Conservation (phyloP, 2,113 vertebrate genomes). For the Ciconia stormi region DNA sequence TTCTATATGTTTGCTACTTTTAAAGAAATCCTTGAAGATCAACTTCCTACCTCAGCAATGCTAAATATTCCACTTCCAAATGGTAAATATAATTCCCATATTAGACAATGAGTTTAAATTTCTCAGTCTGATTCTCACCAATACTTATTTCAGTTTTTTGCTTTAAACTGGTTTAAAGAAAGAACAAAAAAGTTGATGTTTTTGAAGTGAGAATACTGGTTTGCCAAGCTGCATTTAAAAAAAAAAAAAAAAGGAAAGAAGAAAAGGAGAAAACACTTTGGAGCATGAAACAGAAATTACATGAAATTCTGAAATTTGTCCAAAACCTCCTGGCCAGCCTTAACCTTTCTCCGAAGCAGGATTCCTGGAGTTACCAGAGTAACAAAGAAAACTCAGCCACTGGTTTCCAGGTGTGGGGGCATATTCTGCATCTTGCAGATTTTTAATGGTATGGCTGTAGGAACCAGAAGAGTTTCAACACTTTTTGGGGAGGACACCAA, state of each 20-base stretch:
- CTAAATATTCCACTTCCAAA: neutral
- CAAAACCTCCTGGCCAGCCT: neutral
- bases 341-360: neutral
- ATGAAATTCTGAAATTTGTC: neutral
- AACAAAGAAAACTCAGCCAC: neutral
- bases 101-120: neutral
- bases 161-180: neutral
- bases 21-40: neutral
- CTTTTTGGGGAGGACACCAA: neutral
- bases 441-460: neutral
- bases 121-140: neutral
- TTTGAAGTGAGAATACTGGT: neutral
- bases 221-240: neutral
- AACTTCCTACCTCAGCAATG: neutral
- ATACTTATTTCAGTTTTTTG: neutral
- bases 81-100: neutral
- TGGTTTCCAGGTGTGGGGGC: neutral
- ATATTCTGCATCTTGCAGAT: neutral
- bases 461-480: neutral
- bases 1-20: neutral
- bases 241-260: rapidly evolving
- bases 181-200: neutral
- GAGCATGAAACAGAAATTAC: neutral
- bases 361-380: neutral
- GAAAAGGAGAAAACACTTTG: neutral